Conservation (phyloP, 1,140 invertebrate species). For the Leptestheria dahalacensis region DNA sequence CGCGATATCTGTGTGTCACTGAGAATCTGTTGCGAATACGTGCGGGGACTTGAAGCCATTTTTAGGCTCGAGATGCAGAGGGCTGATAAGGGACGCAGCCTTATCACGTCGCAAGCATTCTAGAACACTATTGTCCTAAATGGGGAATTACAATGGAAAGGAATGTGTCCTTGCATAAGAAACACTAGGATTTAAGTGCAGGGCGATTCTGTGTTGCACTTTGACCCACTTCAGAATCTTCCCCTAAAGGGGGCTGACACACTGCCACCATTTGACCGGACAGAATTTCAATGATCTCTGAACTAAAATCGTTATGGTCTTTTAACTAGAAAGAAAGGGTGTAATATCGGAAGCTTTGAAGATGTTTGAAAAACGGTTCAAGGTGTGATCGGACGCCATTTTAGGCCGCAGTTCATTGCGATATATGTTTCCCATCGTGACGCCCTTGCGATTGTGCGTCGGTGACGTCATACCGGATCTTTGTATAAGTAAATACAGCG, state of each 20-base stretch:
- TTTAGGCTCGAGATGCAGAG: not conserved
- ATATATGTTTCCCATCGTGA: not conserved
- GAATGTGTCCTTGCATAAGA: not conserved
- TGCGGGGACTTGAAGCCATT: not conserved
- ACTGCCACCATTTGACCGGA: not conserved
- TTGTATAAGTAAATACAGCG: not conserved
- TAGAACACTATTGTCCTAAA: not conserved
- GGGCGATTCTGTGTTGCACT: not conserved
- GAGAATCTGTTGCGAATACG: too few species aligned
- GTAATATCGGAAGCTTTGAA: not conserved
- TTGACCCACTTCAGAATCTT: not conserved
- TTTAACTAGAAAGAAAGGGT: too few species aligned
- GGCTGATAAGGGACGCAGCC: not conserved
- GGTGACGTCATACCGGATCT: not conserved
- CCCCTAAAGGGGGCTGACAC: not conserved
- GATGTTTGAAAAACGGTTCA: not conserved
- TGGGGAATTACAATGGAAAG: not conserved
- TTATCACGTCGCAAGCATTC: not conserved
- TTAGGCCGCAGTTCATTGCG: too few species aligned
- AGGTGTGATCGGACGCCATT: too few species aligned
- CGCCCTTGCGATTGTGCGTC: not conserved
- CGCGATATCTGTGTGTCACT: too few species aligned
- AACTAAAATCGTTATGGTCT: too few species aligned
- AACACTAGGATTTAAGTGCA: not conserved
- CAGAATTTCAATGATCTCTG: not conserved